Evolutionary conservation across 2,888 invertebrate species (phyloP).

Genomic region (Drosophila mimetica): DNA sequence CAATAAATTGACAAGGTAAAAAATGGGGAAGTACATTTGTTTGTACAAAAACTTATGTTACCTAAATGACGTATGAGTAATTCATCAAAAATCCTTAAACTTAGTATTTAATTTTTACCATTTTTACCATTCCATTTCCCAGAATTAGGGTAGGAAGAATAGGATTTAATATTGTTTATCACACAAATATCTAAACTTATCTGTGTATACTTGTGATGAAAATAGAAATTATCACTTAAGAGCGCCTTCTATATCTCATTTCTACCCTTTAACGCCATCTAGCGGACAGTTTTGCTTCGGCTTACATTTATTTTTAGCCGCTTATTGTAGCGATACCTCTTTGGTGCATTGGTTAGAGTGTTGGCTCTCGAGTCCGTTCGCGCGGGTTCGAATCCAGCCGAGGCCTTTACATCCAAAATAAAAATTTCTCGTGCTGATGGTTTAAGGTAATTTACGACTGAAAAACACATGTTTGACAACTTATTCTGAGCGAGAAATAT

Average conservation of each 20-base stretch:
- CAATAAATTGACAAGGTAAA: too few species aligned
- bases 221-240: neutral
- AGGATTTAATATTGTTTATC: too few species aligned
- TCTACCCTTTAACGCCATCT: neutral
- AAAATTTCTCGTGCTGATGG: constrained; percentile 80
- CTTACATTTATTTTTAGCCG: neutral
- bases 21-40: too few species aligned
- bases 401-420: constrained; percentile 21
- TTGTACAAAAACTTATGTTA: too few species aligned
- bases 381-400: constrained; percentile 40
- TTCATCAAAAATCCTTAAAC: too few species aligned
- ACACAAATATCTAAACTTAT: too few species aligned
- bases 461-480: constrained; percentile 73
- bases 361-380: neutral
- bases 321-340: accelerated
- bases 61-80: too few species aligned
- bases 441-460: constrained; percentile 84
- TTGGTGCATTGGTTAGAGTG: constrained; percentile 36
- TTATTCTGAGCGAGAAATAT: constrained; percentile 77
- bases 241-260: neutral
- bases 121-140: too few species aligned
- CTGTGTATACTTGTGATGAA: too few species aligned
- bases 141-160: too few species aligned
- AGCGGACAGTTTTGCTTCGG: accelerated
- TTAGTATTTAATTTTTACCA: too few species aligned